Evolutionary conservation across 2,888 invertebrate genomes (phyloP).

Genomic region (Scelioninae gen. 2): DNA sequence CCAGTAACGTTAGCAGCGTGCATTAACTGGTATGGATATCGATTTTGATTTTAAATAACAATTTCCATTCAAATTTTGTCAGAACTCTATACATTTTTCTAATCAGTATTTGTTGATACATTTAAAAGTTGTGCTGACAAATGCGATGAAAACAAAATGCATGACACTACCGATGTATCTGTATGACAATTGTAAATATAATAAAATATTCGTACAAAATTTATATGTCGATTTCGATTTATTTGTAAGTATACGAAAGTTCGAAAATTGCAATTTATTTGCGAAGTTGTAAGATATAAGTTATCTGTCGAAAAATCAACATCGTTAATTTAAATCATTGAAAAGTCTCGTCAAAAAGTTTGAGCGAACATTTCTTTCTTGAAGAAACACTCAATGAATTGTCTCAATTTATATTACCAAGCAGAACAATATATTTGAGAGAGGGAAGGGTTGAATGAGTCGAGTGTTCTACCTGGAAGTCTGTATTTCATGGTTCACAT

Average conservation of each 20-base stretch:
- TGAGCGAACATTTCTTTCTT: slow-evolving; percentile 23
- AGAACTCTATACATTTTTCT: background rate
- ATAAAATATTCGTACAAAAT: too few relatives aligned
- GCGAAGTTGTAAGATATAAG: too few relatives aligned
- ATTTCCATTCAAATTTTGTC: slow-evolving; percentile 7
- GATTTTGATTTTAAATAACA: slow-evolving; percentile 33
- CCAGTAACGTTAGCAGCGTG: slow-evolving; percentile 29
- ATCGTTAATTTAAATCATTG: slow-evolving; percentile 12
- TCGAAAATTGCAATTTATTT: too few relatives aligned
- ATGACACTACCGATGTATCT: too few relatives aligned
- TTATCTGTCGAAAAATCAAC: slow-evolving; percentile 18
- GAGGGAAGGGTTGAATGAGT: slow-evolving; percentile 56
- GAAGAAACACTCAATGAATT: slow-evolving; percentile 49
- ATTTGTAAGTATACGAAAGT: too few relatives aligned
- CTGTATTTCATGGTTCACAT: slow-evolving; percentile 59
- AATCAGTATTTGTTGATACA: too few relatives aligned
- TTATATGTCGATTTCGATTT: too few relatives aligned
- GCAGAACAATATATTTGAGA: slow-evolving; percentile 52
- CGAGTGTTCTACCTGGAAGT: slow-evolving; percentile 53
- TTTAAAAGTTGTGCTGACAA: too few relatives aligned
- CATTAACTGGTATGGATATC: slow-evolving; percentile 33
- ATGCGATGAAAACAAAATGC: too few relatives aligned
- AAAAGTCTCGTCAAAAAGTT: slow-evolving; percentile 25
- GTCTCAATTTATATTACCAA: slow-evolving; percentile 52
- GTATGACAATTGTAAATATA: too few relatives aligned